Evolutionary conservation across 2,113 vertebrate species (phyloP), one percentile per base, ranked within the genome.

Genomic region (Arenaria interpres): DNA sequence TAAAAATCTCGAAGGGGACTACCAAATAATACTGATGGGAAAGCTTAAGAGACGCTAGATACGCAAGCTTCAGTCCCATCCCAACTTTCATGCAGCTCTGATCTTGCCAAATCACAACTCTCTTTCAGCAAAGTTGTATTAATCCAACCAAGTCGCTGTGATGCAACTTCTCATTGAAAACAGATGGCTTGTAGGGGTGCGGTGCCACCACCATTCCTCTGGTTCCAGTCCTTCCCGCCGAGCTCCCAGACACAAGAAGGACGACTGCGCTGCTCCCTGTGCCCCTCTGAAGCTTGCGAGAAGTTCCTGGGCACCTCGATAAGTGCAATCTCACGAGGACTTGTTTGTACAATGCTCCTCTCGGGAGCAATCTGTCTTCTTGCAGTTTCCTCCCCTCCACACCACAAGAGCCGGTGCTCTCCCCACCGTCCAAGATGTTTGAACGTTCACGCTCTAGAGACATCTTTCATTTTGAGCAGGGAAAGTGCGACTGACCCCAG

Each of bases 161-260:
- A 66, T 8, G 50, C 25, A 93, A 27, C 46, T 41, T 33, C 28
- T 77, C 96, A 77, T 0, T 83, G 82, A 69, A 46, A 92, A 64
- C 77, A n/a, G 89, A 80, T 23, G 2, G 0, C 11, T 15, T 10
- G 53, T 39, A 69, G 30, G 35, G 48, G 83, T 2, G 10, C 0
- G 0, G 53, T 14, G 66, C 62, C 21, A 6, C 0, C 0, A 45
- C 6, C 25, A 2, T 1, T 6, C 3, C 46, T 53, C 73, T 1
- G 0, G 21, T 33, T 45, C 57, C 81, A 64, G 27, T 43, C 71
- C 66, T n/a, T 50, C 43, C 41, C 8, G 0, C 4, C 0, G 1
- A 17, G 74, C 1, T 3, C 33, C 62, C 66, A 3, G 28, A 25
- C 30, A 12, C 0, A 0, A 0, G 37, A 21, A 74, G 32, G 72